A percentile compares a stretch with the other conserved stretches of the same genome.
phyloP scores from a whole-genome alignment of 2,888 invertebrate species.

The Dasysyrphus albostriatus region DNA sequence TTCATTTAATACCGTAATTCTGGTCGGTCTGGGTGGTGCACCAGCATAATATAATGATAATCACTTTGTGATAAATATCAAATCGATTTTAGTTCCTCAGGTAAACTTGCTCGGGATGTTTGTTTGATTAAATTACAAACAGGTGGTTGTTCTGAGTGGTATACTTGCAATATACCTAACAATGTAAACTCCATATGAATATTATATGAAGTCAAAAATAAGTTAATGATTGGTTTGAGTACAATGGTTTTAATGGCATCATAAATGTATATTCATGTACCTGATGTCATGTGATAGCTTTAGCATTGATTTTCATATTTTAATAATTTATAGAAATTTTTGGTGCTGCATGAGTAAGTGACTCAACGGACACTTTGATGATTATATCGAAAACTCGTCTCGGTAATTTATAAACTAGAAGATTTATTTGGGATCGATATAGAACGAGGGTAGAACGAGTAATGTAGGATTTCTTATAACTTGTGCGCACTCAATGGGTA shows the following conservation, averaged over 20 bases:
- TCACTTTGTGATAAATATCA: conserved; percentile 71
- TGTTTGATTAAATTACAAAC: conserved; percentile 33
- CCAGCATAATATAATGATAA: conserved; percentile 58
- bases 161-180: not conserved
- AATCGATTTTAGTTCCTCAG: conserved; percentile 55
- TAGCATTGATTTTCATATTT: conserved; percentile 1
- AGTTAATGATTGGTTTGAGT: not conserved
- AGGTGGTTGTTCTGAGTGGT: conserved; percentile 43
- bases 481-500: no score
- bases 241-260: not conserved
- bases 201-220: conserved; percentile 10
- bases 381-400: no score
- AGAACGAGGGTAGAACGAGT: no score
- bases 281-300: not conserved
- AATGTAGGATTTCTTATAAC: no score
- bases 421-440: no score
- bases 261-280: not conserved
- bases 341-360: no score
- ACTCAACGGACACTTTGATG: no score
- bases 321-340: not conserved
- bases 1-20: conserved; percentile 60
- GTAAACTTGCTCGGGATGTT: not conserved
- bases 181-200: conserved; percentile 12
- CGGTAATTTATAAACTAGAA: no score
- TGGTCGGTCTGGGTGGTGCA: conserved; percentile 22